Conservation (phyloP, 2,797 vertebrate genomes). For the Myoxocephalus aenaeus region DNA sequence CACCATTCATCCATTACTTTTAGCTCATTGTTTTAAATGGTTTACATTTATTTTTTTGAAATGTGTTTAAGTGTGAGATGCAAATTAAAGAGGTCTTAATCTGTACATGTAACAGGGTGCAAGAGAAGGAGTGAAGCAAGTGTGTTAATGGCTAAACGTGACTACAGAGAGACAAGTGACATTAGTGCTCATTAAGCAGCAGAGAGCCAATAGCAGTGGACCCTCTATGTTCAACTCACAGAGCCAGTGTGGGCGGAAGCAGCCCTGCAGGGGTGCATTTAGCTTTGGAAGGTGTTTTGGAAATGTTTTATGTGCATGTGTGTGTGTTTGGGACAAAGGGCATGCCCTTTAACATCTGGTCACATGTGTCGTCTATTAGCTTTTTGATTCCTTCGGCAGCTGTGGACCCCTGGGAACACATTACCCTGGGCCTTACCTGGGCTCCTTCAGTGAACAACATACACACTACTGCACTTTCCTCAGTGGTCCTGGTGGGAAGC, state of each 20-base stretch:
- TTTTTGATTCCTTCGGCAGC: slow-evolving; percentile 68
- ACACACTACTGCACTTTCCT: neutral
- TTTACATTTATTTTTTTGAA: too few species aligned
- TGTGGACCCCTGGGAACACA: slow-evolving; percentile 62
- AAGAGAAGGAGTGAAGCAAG: slow-evolving; percentile 11
- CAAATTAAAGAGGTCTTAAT: neutral
- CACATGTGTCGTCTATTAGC: slow-evolving; percentile 77
- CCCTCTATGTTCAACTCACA: slow-evolving; percentile 18
- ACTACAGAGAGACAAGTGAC: slow-evolving; percentile 45
- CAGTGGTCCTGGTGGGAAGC: slow-evolving; percentile 32
- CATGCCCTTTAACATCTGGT: slow-evolving; percentile 64
- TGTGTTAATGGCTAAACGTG: slow-evolving; percentile 39
- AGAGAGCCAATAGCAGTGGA: slow-evolving; percentile 39
- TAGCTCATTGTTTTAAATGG: too few species aligned
- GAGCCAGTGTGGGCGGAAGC: slow-evolving; percentile 50
- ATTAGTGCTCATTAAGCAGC: slow-evolving; percentile 55
- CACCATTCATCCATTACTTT: too few species aligned
- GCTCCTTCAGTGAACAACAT: slow-evolving; percentile 24
- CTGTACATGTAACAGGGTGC: neutral
- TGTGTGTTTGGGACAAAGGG: slow-evolving; percentile 24
- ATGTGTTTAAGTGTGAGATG: too few species aligned
- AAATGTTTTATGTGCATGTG: slow-evolving; percentile 37
- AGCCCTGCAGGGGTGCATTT: slow-evolving; percentile 46
- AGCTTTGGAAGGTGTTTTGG: slow-evolving; percentile 52
- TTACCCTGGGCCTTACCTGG: slow-evolving; percentile 63